phyloP scores from a whole-genome alignment of 2,113 vertebrate species.

The Spheniscus mendiculus region DNA sequence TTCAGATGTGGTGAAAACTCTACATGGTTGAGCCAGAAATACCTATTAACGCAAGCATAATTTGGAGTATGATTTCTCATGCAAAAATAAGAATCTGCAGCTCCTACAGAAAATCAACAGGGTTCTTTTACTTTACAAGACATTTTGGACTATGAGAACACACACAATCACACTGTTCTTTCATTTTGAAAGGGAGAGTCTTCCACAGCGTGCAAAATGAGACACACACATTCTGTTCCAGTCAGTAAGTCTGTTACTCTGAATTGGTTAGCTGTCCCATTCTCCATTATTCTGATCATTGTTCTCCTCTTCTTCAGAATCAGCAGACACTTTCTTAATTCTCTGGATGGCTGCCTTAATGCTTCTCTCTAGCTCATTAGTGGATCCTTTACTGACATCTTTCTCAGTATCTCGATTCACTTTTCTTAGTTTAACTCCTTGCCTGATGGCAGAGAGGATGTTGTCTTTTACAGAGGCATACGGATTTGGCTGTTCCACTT shows the following conservation, averaged over 20 bases:
- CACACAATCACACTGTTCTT: background rate
- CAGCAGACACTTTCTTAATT: slow-evolving; percentile 90
- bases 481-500: background rate
- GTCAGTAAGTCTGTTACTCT: background rate
- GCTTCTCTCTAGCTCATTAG: slow-evolving; percentile 87
- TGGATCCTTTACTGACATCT: background rate
- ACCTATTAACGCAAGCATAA: background rate
- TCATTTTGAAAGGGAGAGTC: background rate
- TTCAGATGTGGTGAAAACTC: background rate
- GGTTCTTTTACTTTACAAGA: background rate
- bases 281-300: slow-evolving; percentile 67
- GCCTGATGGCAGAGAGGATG: slow-evolving; percentile 87
- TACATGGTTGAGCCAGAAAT: background rate
- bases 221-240: background rate
- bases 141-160: background rate
- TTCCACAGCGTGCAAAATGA: background rate
- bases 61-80: background rate
- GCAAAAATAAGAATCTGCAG: background rate
- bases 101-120: background rate
- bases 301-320: slow-evolving; percentile 87
- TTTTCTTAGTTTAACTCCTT: slow-evolving; percentile 90
- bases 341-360: slow-evolving; percentile 92
- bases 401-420: slow-evolving; percentile 55
- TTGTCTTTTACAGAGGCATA: slow-evolving; percentile 71
- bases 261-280: slow-evolving; percentile 75